A percentile compares a stretch with the other conserved stretches of the same genome.
Conservation (phyloP, 2,888 invertebrate species). For the Chymomyza caudatula region DNA sequence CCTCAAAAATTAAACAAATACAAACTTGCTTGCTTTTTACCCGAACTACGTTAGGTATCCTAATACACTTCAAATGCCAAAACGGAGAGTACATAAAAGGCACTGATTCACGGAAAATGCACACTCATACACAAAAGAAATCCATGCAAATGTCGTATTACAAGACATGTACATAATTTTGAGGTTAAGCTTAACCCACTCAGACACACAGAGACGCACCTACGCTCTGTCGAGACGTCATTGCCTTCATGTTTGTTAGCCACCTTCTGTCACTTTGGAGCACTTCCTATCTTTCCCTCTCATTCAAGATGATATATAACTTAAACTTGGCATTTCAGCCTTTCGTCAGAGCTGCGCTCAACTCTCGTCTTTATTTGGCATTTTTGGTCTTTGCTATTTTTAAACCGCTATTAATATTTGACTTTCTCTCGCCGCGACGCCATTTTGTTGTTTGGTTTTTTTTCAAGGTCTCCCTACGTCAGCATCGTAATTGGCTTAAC, state of each 20-base stretch:
- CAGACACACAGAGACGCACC: constrained; percentile 13
- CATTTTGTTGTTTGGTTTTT: constrained; percentile 14
- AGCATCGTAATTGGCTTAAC: constrained; percentile 58
- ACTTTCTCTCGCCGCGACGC: constrained; percentile 15
- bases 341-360: constrained; percentile 29
- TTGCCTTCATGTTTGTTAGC: not conserved
- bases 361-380: constrained; percentile 36
- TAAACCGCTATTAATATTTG: constrained; percentile 67
- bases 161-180: constrained; percentile 41
- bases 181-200: constrained; percentile 46
- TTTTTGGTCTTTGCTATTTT: constrained; percentile 49
- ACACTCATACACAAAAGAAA: constrained; percentile 3
- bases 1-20: no score
- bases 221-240: not conserved
- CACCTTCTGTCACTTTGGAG: not conserved
- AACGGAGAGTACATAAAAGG: not conserved
- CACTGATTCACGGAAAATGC: no score
- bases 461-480: constrained; percentile 15
- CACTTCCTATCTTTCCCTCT: not conserved
- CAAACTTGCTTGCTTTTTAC: not conserved
- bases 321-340: not conserved
- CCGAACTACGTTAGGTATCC: not conserved
- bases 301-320: not conserved
- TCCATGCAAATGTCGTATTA: constrained; percentile 23
- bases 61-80: constrained; percentile 3